Evolutionary conservation across 2,113 vertebrate species (phyloP), one percentile per base, ranked within the genome.

Genomic region (Panurus biarmicus): DNA sequence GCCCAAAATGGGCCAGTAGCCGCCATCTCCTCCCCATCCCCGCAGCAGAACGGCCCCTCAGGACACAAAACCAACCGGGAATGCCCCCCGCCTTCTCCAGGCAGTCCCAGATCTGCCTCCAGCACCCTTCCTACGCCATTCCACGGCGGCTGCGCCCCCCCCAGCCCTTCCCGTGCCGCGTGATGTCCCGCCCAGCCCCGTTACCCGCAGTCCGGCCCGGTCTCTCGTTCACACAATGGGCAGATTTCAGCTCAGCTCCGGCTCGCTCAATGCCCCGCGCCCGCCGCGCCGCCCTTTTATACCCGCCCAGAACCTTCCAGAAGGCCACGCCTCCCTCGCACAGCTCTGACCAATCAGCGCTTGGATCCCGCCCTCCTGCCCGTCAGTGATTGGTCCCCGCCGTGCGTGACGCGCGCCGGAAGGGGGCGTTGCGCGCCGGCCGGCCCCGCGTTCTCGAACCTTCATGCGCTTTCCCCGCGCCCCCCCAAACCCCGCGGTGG

Each of bases 201-300:
- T 87, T 87, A 79, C 85, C 85, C 42, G 85, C 66, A 72, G 42
- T 57, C 58, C 35, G 66, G 75, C 58, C 85, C 36, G 22, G 8
- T 31, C 18, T 35, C 31, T 50, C 10, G 42, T 40, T 79, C 7
- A 23, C 35, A 26, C 50, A 23, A 24, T 1, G 26, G 1, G 3
- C 35, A 79, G 1, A 0, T 0, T 2, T 4, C 42, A 2, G 14
- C 42, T 15, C 25, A 0, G 11, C 35, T 33, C 58, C 75, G 6
- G 31, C 36, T 42, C 35, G 5, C 58, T 57, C 31, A 87, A 72
- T 87, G 50, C 58, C 22, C 42, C 9, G 66, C 66, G 35, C 67
- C 75, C 31, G 75, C 66, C 58, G 75, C 67, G 44, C 58, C 31
- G 67, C 22, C 1, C 1, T 44, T 72, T 87, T 87, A 87, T 87